These are phyloP conservation scores for Vandiemenella viatica DNA, from an alignment of 2,888 invertebrate species.

Conservation along the genomic window DNA sequence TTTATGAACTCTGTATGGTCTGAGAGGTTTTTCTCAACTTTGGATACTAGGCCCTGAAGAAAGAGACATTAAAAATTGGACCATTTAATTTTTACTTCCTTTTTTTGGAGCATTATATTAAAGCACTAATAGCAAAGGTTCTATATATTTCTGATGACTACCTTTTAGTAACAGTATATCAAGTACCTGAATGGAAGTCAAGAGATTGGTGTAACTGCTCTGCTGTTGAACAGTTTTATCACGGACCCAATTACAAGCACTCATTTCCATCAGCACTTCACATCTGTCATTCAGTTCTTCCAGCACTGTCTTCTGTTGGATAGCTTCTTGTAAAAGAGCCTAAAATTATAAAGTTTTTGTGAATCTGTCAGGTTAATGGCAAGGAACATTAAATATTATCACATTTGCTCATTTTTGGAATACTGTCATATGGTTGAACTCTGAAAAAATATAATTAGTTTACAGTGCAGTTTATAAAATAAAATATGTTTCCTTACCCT, in stretches of 20 bases:
- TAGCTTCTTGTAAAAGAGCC: constrained; percentile 58
- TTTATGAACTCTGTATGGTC: constrained; percentile 84
- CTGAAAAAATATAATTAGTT: not conserved
- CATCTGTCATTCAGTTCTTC: constrained; percentile 78
- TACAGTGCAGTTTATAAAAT: not conserved
- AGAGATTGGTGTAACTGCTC: constrained; percentile 60
- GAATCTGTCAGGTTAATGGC: not conserved
- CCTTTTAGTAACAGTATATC: too few relatives aligned
- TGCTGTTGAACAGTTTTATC: constrained; percentile 76
- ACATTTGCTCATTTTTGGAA: not conserved
- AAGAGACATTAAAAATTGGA: too few relatives aligned
- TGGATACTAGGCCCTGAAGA: constrained; percentile 48
- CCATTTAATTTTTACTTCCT: too few relatives aligned
- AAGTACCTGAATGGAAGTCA: constrained; percentile 58
- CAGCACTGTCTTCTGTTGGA: constrained; percentile 56
- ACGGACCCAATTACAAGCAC: constrained; percentile 69
- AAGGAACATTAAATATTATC: not conserved
- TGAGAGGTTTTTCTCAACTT: constrained; percentile 76
- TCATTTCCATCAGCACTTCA: constrained; percentile 72
- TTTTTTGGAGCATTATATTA: too few relatives aligned
- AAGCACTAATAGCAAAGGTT: too few relatives aligned
- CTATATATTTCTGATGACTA: too few relatives aligned
- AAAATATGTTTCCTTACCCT: constrained; percentile 22
- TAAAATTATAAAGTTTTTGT: constrained; percentile 22
- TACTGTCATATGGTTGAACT: not conserved